Evolutionary conservation across 2,888 invertebrate species (phyloP).

Genomic region (Eristalis tenax): DNA sequence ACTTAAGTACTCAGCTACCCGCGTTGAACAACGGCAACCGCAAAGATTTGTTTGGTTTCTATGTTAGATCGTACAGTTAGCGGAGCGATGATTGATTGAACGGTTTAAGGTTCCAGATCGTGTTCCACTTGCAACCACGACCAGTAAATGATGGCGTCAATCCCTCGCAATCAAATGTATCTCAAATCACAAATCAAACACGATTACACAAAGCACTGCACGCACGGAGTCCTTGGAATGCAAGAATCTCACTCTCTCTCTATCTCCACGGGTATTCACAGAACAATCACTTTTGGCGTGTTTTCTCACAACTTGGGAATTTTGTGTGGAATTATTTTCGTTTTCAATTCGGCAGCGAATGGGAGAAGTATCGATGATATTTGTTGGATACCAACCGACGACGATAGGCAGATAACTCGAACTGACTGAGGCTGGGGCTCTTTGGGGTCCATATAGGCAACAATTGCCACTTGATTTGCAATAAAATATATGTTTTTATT

Average conservation of each 20-base stretch:
- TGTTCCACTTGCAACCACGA: constrained; percentile 41
- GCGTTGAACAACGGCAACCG: constrained; percentile 35
- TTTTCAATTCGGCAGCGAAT: constrained; percentile 13
- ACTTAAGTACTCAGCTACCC: neutral
- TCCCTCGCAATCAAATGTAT: neutral
- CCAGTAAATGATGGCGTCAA: neutral
- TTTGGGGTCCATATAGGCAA: constrained; percentile 67
- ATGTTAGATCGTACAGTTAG: constrained; percentile 33
- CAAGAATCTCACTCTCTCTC: neutral
- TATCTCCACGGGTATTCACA: neutral
- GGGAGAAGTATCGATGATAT: constrained; percentile 34
- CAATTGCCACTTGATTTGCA: constrained; percentile 63
- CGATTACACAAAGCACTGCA: neutral
- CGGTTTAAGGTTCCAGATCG: constrained; percentile 55
- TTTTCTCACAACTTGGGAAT: neutral
- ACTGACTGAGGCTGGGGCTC: constrained; percentile 63
- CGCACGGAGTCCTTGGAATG: neutral
- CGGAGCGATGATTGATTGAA: constrained; percentile 61
- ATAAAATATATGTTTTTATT: constrained; percentile 52
- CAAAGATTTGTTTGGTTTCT: constrained; percentile 50
- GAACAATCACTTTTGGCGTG: neutral
- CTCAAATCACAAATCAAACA: neutral
- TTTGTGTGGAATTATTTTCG: neutral
- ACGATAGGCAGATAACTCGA: constrained; percentile 68
- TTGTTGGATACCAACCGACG: constrained; percentile 62